A percentile compares a stretch with the other conserved stretches of the same genome.
These are phyloP conservation scores for Nebria salina DNA, from an alignment of 2,888 invertebrate genomes.

Conservation along the genomic window DNA sequence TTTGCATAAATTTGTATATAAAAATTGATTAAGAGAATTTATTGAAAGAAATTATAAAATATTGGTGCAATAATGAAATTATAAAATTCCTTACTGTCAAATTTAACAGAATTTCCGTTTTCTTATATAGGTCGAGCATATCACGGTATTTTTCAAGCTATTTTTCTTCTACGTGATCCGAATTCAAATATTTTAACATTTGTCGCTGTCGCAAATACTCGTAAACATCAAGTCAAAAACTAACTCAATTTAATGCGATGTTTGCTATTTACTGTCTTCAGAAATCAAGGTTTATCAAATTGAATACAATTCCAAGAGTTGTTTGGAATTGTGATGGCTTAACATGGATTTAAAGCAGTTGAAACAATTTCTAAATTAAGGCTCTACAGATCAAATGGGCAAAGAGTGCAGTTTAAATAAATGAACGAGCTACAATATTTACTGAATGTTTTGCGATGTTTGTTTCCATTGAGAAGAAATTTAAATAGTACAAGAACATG, in stretches of 20 bases:
- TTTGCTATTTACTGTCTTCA: neutral
- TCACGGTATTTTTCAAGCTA: neutral
- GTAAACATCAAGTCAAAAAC: conserved; percentile 5
- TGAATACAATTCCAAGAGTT: neutral
- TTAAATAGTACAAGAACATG: no score
- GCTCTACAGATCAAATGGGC: no score
- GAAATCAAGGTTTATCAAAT: neutral
- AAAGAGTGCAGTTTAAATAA: no score
- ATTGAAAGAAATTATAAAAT: no score
- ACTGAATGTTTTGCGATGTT: neutral
- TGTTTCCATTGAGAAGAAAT: neutral
- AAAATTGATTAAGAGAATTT: no score
- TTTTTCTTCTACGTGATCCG: conserved; percentile 10
- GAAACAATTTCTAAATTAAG: neutral
- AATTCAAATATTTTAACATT: conserved; percentile 3
- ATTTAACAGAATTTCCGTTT: neutral
- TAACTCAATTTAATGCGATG: neutral
- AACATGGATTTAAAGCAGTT: neutral
- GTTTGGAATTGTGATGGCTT: no score
- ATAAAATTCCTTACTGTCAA: neutral
- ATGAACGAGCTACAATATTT: neutral
- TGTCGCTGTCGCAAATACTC: neutral
- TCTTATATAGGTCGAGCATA: neutral
- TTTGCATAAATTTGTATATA: no score
- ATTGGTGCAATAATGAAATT: neutral